phyloP scores from a whole-genome alignment of 2,797 vertebrate genomes.

The Pteropus rufus region DNA sequence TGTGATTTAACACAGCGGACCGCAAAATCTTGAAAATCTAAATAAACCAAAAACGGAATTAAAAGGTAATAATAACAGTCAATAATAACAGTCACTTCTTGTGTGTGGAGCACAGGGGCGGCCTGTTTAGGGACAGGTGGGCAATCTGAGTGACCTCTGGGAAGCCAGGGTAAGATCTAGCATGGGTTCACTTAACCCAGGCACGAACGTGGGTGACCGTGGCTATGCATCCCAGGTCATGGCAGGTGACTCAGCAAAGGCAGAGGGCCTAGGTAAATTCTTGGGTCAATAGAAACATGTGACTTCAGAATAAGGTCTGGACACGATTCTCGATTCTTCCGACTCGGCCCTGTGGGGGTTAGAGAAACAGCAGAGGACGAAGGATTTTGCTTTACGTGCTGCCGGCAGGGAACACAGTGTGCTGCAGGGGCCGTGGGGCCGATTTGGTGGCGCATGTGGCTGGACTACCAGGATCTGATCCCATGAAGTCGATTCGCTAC shows the following conservation, averaged over 20 bases:
- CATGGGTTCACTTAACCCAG: fast-evolving
- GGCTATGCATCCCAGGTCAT: not conserved
- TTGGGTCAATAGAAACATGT: no score
- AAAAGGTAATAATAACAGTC: not conserved
- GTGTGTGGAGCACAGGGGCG: fast-evolving
- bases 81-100: fast-evolving
- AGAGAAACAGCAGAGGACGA: not conserved
- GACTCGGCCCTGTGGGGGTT: fast-evolving
- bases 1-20: not conserved
- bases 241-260: not conserved
- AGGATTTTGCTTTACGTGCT: not conserved
- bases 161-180: not conserved
- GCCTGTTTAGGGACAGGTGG: fast-evolving
- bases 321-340: not conserved
- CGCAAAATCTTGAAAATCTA: not conserved
- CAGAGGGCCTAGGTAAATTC: fast-evolving
- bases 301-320: not conserved
- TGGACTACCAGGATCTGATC: not conserved
- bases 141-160: fast-evolving
- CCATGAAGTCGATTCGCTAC: not conserved
- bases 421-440: not conserved
- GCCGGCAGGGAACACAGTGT: fast-evolving
- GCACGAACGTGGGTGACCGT: no score
- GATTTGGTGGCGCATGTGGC: not conserved
- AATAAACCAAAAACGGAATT: not conserved